Conservation (phyloP, 2,113 vertebrate genomes). For the Octodon degus region DNA sequence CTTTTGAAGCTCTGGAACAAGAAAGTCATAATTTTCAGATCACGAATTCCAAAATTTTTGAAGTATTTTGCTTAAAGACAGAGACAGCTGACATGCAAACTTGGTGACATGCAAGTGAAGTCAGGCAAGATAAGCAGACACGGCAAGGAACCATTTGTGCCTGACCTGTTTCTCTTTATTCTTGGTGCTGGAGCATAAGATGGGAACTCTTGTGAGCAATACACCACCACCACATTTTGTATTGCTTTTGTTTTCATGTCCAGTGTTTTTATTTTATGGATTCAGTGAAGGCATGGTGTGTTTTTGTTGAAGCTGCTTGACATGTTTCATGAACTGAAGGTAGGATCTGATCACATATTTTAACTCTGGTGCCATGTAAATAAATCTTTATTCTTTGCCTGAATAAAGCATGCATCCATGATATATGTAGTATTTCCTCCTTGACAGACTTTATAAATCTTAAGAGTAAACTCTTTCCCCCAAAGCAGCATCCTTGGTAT, state of each 20-base stretch:
- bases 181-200: background rate
- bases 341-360: background rate
- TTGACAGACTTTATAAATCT: slow-evolving; percentile 31
- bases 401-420: background rate
- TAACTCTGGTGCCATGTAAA: background rate
- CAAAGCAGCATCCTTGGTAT: background rate
- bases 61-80: slow-evolving; percentile 8
- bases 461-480: background rate
- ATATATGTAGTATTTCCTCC: background rate
- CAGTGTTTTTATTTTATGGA: slow-evolving; percentile 49
- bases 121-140: slow-evolving; percentile 17
- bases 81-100: background rate
- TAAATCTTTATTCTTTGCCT: slow-evolving; percentile 40
- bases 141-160: background rate
- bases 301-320: background rate
- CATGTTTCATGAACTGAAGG: background rate
- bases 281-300: background rate
- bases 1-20: background rate
- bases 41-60: background rate
- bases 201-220: slow-evolving; percentile 1
- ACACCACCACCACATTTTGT: background rate
- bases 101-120: slow-evolving; percentile 24
- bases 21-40: slow-evolving; percentile 6
- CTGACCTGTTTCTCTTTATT: slow-evolving; percentile 31
- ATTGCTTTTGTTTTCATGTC: slow-evolving; percentile 51